These are phyloP conservation scores for Halcyon chelicuti DNA, from an alignment of 2,797 vertebrate species.

Conservation along the genomic window DNA sequence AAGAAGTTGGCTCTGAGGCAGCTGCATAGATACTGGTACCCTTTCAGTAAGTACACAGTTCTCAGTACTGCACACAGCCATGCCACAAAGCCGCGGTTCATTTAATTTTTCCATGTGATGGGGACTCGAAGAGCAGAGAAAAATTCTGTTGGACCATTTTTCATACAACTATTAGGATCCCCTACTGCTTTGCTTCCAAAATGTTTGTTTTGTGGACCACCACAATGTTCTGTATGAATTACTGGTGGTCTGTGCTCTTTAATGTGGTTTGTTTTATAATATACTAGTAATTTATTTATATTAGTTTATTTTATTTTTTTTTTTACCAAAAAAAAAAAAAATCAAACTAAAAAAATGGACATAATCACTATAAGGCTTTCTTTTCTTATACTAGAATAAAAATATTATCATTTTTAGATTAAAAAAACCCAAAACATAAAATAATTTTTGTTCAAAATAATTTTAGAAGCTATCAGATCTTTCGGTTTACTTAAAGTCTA, in stretches of 20 bases:
- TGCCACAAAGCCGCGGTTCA: neutral
- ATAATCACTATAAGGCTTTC: neutral
- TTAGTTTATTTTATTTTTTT: neutral
- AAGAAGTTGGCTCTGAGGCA: neutral
- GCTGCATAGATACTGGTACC: neutral
- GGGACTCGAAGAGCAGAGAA: neutral
- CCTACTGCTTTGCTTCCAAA: conserved; percentile 11
- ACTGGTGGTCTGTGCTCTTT: conserved; percentile 10
- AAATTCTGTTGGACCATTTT: neutral
- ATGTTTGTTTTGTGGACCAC: conserved; percentile 58
- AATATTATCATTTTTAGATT: neutral
- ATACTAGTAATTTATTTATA: neutral
- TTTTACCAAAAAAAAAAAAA: neutral
- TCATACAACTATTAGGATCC: neutral
- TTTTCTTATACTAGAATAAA: neutral
- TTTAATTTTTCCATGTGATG: neutral
- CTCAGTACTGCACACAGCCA: neutral
- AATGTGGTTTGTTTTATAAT: neutral
- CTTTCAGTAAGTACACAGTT: neutral
- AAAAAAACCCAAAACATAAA: fast-evolving
- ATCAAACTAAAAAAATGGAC: neutral
- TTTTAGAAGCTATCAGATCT: neutral
- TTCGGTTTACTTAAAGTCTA: neutral
- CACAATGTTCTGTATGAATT: conserved; percentile 26
- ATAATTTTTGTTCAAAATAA: neutral